phyloP scores from a whole-genome alignment of 2,113 vertebrate genomes.

The Paracanthobrama guichenoti region DNA sequence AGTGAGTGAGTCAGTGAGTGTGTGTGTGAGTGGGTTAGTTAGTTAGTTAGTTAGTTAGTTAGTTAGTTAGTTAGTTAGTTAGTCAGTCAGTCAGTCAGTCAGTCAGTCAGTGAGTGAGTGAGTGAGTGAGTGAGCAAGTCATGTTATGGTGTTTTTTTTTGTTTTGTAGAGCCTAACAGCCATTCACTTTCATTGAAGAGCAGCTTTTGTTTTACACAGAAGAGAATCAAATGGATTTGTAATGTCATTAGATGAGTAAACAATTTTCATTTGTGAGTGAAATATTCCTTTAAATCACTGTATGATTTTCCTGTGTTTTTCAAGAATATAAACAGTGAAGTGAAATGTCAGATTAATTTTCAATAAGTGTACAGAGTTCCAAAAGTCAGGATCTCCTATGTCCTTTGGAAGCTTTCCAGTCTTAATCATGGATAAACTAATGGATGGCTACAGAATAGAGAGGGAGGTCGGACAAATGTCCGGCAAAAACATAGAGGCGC shows the following conservation, averaged over 20 bases:
- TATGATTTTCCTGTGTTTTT: background rate
- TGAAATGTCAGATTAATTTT: slow-evolving; percentile 20
- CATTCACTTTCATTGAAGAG: background rate
- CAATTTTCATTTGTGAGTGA: background rate
- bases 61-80: too few relatives aligned
- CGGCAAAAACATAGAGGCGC: slow-evolving; percentile 23
- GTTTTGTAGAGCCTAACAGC: background rate
- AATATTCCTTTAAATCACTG: too few relatives aligned
- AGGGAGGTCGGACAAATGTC: background rate
- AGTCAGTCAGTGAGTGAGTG: too few relatives aligned
- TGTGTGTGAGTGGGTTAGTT: too few relatives aligned
- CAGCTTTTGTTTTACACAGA: too few relatives aligned
- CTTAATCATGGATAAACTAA: slow-evolving; percentile 5
- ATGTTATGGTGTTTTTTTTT: background rate
- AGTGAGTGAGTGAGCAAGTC: too few relatives aligned
- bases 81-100: too few relatives aligned
- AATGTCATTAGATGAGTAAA: background rate
- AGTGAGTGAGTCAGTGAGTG: too few relatives aligned
- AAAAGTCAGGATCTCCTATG: slow-evolving; percentile 30
- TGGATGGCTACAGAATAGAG: slow-evolving; percentile 2
- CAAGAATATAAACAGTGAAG: background rate
- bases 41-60: too few relatives aligned
- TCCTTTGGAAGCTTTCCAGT: slow-evolving; percentile 22
- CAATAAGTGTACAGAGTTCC: background rate
- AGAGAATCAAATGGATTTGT: too few relatives aligned